Evolutionary conservation across 2,797 vertebrate species (phyloP).

Genomic region (Psittacula derbiana): DNA sequence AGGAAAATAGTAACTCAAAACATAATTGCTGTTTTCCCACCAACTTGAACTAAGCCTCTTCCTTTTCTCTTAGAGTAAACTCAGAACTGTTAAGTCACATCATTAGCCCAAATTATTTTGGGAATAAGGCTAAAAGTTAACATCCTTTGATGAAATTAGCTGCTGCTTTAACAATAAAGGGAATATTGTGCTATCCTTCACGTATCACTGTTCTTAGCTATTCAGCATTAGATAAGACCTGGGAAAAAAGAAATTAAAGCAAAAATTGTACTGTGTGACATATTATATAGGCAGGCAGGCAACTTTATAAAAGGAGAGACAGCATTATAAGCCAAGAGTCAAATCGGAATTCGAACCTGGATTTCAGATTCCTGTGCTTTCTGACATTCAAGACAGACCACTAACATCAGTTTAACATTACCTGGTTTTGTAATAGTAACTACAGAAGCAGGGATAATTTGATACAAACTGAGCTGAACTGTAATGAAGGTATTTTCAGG

Average conservation of each 20-base stretch:
- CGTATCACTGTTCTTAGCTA: background rate
- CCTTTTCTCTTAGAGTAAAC: background rate
- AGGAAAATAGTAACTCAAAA: background rate
- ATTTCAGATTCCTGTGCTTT: background rate
- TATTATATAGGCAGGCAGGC: background rate
- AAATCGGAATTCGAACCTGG: background rate
- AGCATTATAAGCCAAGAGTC: background rate
- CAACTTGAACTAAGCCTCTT: background rate
- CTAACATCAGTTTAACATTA: background rate
- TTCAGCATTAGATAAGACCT: background rate
- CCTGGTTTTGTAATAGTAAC: background rate
- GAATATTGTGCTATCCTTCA: background rate
- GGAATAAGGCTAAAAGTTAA: background rate
- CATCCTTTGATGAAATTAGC: background rate
- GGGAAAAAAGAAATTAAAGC: background rate
- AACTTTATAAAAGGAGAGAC: background rate
- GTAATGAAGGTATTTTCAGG: slow-evolving; percentile 1
- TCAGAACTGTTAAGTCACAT: background rate
- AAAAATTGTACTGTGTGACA: background rate
- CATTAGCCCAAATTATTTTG: background rate
- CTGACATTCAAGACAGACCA: background rate
- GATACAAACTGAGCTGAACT: background rate
- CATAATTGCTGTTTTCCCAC: background rate
- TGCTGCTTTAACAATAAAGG: background rate
- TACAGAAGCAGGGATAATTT: background rate